A percentile compares a stretch with the other conserved stretches of the same genome.
Conservation (phyloP, 2,797 vertebrate species). For the Macropus fuliginosus region DNA sequence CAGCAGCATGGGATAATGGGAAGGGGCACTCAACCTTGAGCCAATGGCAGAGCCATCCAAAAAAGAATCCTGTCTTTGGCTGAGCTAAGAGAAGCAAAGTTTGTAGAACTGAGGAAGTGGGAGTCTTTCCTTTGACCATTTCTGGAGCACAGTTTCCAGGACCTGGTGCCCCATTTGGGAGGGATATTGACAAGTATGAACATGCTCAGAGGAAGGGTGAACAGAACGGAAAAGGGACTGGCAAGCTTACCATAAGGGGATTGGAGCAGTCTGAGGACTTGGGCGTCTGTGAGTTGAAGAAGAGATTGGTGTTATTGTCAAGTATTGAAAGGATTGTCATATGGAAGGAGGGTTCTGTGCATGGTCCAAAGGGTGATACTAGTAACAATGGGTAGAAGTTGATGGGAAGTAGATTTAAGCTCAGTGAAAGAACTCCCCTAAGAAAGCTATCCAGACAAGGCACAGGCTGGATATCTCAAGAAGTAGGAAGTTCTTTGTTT, state of each 20-base stretch:
- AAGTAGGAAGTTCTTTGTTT: not conserved
- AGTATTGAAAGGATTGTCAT: not conserved
- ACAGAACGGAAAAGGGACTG: not conserved
- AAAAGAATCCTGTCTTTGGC: not conserved
- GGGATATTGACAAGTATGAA: not conserved
- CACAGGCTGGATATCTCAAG: not conserved
- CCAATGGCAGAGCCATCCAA: not conserved
- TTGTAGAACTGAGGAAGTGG: not conserved
- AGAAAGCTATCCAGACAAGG: not conserved
- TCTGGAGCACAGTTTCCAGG: not conserved
- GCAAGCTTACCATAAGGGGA: not conserved
- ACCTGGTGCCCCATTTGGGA: not conserved
- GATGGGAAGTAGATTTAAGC: not conserved
- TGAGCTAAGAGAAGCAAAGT: not conserved
- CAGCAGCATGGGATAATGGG: not conserved
- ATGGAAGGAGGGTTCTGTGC: not conserved
- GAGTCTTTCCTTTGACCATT: not conserved
- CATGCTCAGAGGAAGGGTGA: not conserved
- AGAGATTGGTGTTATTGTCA: not conserved
- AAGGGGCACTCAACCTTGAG: not conserved
- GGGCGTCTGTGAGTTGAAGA: not conserved
- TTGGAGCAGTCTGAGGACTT: not conserved
- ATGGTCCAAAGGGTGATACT: not conserved
- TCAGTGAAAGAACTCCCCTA: not conserved
- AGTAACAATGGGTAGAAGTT: not conserved